Evolutionary conservation across 2,797 vertebrate genomes (phyloP), one percentile per base, ranked within the genome.

Genomic region (Gymnothorax javanicus): DNA sequence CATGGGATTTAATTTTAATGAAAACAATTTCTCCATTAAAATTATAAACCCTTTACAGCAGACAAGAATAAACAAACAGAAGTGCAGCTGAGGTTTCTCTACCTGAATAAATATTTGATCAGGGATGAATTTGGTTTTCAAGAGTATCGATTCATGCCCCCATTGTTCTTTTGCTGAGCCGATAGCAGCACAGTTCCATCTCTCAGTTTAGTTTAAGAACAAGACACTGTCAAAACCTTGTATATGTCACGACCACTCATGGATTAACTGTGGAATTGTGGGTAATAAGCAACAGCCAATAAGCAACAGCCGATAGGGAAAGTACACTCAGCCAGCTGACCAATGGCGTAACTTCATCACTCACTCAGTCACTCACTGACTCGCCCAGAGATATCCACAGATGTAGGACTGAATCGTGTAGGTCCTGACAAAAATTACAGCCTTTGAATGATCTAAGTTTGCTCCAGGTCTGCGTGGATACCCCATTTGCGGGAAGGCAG

Each of bases 141-240:
- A 91, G 92, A 95, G 89, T 96, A 98, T 97, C 94, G 97, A 98
- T 97, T 92, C 91, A 94, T 94, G 96, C 90, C 95, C 96, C 33
- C 95, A 95, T 96, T 94, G 93, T 90, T 81, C 92, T 88, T 90
- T 91, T 93, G 97, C 96, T 92, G 93, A 95, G 90, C 92, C 87
- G 93, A 91, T 93, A 93, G 91, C 91, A 93, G 91, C 87, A 89
- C 86, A 91, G 20, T 58, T 50, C 54, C 43, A 83, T 75, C 56
- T 60, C 52, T 73, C n/a, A 15, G 8, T 27, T 25, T 87, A 23
- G 1, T 7, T 13, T 59, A 62, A 43, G 23, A 52, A 69, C 62
- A 58, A 4, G 33, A 43, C 33, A 43, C 33, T 43, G 33, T 43
- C 33, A 43, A 43, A 43, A 2, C 33, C 33, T 43, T 43, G 33